Base-by-base conservation (phyloP, 2,888 invertebrate species). In the Mactromeris polynyma region DNA sequence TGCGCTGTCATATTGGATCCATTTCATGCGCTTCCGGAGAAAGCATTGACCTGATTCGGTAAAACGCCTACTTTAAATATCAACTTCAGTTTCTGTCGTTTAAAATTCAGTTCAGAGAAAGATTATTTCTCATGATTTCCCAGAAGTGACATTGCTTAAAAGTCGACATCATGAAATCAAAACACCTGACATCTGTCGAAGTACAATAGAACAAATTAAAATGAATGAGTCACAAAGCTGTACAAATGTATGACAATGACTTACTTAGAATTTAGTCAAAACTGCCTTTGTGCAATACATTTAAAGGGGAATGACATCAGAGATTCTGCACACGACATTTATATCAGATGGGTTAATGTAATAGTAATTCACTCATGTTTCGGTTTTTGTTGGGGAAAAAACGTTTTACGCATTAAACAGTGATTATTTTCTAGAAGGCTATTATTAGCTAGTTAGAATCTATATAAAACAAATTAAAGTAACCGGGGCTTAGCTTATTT, bases 1-100 rank as follows among this genome's bases (percentile, higher is more conserved):
- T 98, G 79, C 97, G 98, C 81, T 98, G 98, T 96, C 98, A 98
- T 96, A 97, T 98, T 90, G 98, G 97, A 9, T 96, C 96, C 26
- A 94, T 94, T 83, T 95, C 95, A 0, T 93, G 94, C 82, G 92
- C 93, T n/a, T 96, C 96, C 11, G 94, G 93, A 21, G 96, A 96
- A 88, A 95, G 95, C 86, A 91, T 95, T 83, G 96, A 96, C 84
- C 91, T 94, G 81, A 89, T 88, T 64, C 93, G 94, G 95, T 95
- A 93, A 87, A 40, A 64, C 26, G 26, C 58, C 58, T 26, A 64
- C 58, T 46, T 46, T 46, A 46, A 9, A 46, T 64, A 64, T 64
- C n/a, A 64, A 26, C 11, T 17, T 46, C 46, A 64, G 21, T 64
- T 64, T 64, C 58, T 64, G 21, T 26, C 58, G 17, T 36, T 40